Evolutionary conservation across 2,797 vertebrate species (phyloP).

Genomic region (Cygnus olor): DNA sequence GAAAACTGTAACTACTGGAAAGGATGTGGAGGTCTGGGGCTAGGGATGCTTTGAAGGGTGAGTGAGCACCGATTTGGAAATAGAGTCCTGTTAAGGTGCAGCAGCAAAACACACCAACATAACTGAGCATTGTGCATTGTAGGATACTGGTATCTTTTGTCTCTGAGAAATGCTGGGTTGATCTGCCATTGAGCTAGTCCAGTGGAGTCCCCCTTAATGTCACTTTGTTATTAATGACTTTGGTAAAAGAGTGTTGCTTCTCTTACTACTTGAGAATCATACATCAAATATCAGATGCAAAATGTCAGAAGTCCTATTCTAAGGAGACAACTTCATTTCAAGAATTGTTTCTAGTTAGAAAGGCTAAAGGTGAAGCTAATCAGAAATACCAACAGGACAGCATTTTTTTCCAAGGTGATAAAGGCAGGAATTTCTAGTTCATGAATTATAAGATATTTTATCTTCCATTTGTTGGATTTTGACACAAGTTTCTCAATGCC

Average conservation of each 20-base stretch:
- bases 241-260: neutral
- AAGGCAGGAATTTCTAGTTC: neutral
- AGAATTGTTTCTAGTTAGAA: neutral
- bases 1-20: neutral
- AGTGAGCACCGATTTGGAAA: neutral
- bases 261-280: rapidly evolving
- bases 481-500: neutral
- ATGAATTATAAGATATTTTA: neutral
- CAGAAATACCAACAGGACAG: neutral
- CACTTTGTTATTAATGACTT: too few species aligned
- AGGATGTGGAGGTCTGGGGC: neutral
- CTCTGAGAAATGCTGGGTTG: neutral
- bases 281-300: rapidly evolving
- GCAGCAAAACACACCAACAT: neutral
- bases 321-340: neutral
- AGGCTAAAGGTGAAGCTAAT: neutral
- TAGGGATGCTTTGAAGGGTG: neutral
- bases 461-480: neutral
- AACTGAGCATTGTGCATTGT: neutral
- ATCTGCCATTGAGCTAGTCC: neutral
- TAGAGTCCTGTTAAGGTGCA: neutral
- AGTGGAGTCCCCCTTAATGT: too few species aligned
- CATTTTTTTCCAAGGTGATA: neutral
- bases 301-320: neutral
- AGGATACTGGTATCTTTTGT: neutral